These are phyloP conservation scores for Polypterus bichir DNA, from an alignment of 2,113 vertebrate genomes.

Conservation along the genomic window DNA sequence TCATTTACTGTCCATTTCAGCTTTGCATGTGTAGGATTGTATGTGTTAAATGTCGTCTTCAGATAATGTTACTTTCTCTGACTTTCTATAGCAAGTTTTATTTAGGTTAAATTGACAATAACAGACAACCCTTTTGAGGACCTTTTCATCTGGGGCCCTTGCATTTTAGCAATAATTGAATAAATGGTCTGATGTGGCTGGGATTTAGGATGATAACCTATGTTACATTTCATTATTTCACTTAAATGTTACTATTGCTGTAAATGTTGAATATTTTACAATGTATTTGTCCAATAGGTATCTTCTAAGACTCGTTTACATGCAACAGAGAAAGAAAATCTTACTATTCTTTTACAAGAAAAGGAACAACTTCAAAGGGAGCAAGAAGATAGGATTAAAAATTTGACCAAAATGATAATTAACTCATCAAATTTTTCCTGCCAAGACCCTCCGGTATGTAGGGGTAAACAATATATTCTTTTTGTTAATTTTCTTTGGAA, in stretches of 20 bases:
- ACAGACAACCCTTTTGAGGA: too few relatives aligned
- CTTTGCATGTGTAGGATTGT: too few relatives aligned
- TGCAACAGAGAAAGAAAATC: slow-evolving; percentile 67
- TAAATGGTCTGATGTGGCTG: too few relatives aligned
- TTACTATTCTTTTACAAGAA: slow-evolving; percentile 76
- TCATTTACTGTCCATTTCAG: too few relatives aligned
- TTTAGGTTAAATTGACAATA: too few relatives aligned
- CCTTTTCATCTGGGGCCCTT: too few relatives aligned
- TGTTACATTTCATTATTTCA: background rate
- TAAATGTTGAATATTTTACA: slow-evolving; percentile 1
- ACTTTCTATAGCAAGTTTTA: too few relatives aligned
- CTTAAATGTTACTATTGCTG: background rate
- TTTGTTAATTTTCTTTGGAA: slow-evolving; percentile 1
- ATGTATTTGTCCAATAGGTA: slow-evolving; percentile 44
- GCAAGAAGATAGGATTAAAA: slow-evolving; percentile 70
- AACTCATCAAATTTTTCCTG: slow-evolving; percentile 49
- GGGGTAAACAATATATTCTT: background rate
- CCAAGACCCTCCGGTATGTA: slow-evolving; percentile 50
- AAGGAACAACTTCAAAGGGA: slow-evolving; percentile 82
- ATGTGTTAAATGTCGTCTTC: too few relatives aligned
- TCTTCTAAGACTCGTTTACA: slow-evolving; percentile 72
- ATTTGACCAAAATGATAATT: slow-evolving; percentile 75
- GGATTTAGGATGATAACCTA: background rate
- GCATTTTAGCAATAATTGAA: too few relatives aligned
- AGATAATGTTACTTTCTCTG: too few relatives aligned